Base-by-base conservation (phyloP, 2,888 invertebrate species). In the Taphrorychus bicolor region DNA sequence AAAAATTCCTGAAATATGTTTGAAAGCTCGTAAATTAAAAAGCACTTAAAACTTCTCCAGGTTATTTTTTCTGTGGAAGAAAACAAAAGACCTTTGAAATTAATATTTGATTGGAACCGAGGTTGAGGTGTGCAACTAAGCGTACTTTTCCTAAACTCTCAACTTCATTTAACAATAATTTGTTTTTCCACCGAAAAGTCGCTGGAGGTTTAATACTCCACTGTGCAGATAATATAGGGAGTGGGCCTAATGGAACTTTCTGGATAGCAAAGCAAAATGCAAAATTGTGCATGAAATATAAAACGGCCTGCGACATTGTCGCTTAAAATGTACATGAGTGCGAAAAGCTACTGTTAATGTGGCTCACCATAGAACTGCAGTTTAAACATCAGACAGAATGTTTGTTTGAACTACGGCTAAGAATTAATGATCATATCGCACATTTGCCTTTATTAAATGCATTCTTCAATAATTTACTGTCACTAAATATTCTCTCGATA, bases 241-340 rank as follows among this genome's bases (percentile, higher is more conserved):
- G 24, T 24, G 24, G 41, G 48, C 52, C 40, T 62, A 62, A 62
- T 62, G 62, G 62, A 62, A 62, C 48, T 56, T 62, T 16, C 48
- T 21, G 32, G 45, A 45, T 40, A 48, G 41, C 7, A 19, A 16
- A 21, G 42, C 21, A 7, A 45, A 51, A 51, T 51, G 41, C 48
- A 48, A 56, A 53, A 45, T 42, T 54, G 54, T 61, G 45, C 45
- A 61, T 61, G 45, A 61, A 62, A 56, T 62, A 62, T 56, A 32
- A 62, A 62, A 56, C 32, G 48, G 48, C 11, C 18, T 51, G 14
- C 19, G 51, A 14, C 24, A 51, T 51, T 59, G 14, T 17, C 32
- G 24, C 19, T 40, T 59, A 32, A 59, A 18, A 7, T 16, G 19
- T 16, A 16, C 16, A 19, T 7, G 19, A 48, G 48, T 48, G 48